Base-by-base conservation (phyloP, 2,797 vertebrate species). In the Otus scops region DNA sequence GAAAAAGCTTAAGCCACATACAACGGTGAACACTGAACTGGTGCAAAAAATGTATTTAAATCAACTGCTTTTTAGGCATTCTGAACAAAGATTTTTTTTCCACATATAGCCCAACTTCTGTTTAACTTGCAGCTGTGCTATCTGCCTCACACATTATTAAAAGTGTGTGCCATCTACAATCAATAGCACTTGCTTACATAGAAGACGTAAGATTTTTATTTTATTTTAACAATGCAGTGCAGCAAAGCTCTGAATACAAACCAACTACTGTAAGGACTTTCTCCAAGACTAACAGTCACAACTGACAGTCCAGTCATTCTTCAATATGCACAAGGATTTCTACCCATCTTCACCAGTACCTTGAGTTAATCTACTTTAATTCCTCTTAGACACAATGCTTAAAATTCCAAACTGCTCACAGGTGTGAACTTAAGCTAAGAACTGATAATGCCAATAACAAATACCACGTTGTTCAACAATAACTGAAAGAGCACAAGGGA, bases 381-480 rank as follows among this genome's bases (percentile, higher is more conserved):
- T 81, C 47, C 28, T 86, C 64, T 74, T 18, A 26, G 32, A 50
- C 26, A 74, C 27, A 43, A 28, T 32, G 11, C 26, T 68, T 89
- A 13, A 34, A 45, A 64, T 70, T 79, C 70, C 67, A 70, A 79
- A 60, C 16, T 32, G 18, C 32, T 30, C 50, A 30, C 16, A 77
- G 16, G 32, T 34, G 32, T 51, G 34, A 74, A 77, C 16, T 70
- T 23, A 68, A 71, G 56, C 50, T 67, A 81, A 86, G 61, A 71
- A 54, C n/a, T 5, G 41, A 32, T 13, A 81, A 53, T 8, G 8
- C 39, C 53, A 45, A 45, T 87, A 77, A 82, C 59, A 87, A 82
- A 73, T 10, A 65, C 1, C 3, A 43, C 1, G 0, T 2, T 30
- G 20, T n/a, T 78, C 54, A 91, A 41, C 56, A 82, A 43, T 0